Evolutionary conservation across 2,888 invertebrate genomes (phyloP).

Genomic region (Panopea generosa): DNA sequence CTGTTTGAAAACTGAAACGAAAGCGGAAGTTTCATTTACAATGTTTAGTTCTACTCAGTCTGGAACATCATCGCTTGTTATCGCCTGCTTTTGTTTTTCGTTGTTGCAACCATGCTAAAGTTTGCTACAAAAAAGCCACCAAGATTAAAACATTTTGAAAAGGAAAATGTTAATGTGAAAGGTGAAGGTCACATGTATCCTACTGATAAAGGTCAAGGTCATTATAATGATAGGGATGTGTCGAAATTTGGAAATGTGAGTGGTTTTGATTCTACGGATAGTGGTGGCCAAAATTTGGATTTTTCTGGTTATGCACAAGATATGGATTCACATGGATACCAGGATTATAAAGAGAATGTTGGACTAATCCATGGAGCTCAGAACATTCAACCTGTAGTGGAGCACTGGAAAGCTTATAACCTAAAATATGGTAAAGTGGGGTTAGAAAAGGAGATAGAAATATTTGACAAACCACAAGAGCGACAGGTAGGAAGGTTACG

Average conservation of each 20-base stretch:
- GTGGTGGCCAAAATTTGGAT: slow-evolving; percentile 9
- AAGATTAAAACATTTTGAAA: slow-evolving; percentile 55
- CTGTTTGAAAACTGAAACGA: slow-evolving; percentile 46
- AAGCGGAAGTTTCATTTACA: slow-evolving; percentile 52
- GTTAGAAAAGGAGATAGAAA: slow-evolving; percentile 50
- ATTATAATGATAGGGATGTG: slow-evolving; percentile 27
- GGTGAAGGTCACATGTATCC: slow-evolving; percentile 15
- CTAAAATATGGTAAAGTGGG: slow-evolving; percentile 59
- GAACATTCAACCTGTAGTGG: slow-evolving; percentile 13
- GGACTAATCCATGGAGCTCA: background rate
- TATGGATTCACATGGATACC: slow-evolving; percentile 16
- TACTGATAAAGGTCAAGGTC: slow-evolving; percentile 25
- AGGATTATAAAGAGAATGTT: slow-evolving; percentile 31
- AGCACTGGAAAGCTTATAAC: slow-evolving; percentile 53
- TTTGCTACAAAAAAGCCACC: slow-evolving; percentile 77
- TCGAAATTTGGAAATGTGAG: background rate
- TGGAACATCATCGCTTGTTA: slow-evolving; percentile 7
- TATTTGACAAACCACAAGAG: slow-evolving; percentile 12
- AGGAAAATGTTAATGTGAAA: slow-evolving; percentile 20
- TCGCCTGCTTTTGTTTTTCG: slow-evolving; percentile 18
- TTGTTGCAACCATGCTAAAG: slow-evolving; percentile 72
- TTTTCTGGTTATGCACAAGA: background rate
- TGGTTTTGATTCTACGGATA: slow-evolving; percentile 28
- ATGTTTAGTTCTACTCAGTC: slow-evolving; percentile 26
- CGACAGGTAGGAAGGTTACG: slow-evolving; percentile 43